Evolutionary conservation across 2,888 invertebrate species (phyloP), one percentile per base, ranked within the genome.

Genomic region (Drosophila anomelani): DNA sequence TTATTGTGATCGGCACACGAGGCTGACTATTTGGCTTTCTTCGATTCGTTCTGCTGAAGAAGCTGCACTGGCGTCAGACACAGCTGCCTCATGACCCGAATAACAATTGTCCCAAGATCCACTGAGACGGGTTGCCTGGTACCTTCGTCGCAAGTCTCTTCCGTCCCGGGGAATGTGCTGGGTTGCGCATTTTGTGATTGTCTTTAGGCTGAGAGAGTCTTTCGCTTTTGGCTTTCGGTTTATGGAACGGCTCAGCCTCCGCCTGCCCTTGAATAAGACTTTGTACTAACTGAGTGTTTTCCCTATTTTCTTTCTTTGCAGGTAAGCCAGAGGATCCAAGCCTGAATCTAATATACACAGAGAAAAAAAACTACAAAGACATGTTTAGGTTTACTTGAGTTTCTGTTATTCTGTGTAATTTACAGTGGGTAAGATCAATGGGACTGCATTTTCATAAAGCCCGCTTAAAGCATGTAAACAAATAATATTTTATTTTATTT

Each of bases 11-110:
- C 64, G 68, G 67, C 67, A 49, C 63, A 64, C 63, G 63, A 64
- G 63, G 63, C 63, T 17, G 38, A 10, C 46, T 29, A 23, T 54
- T n/a, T 43, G 36, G 56, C 76, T 66, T 77, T 76, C 86, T 57
- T 70, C 68, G 58, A 74, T 70, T 72, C 80, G 74, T 75, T 88
- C 76, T 62, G 41, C 43, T 60, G 53, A 49, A 68, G 63, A 69
- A 47, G 54, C 64, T 41, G 67, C 32, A 34, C 23, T 23, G 17
- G 64, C 66, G 34, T 34, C 67, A 41, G 34, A 34, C 34, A 43
- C 68, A 54, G 62, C 53, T 56, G 60, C 62, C 55, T 41, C 59
- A 56, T 85, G 85, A 80, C 80, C 80, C 72, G 56, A 80, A 85
- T 79, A 81, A 63, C 68, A 66, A 72, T 38, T 54, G 61, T 39